A percentile compares a stretch with the other conserved stretches of the same genome.
phyloP scores from a whole-genome alignment of 1,140 invertebrate genomes.

The Drosophila lacertosa region DNA sequence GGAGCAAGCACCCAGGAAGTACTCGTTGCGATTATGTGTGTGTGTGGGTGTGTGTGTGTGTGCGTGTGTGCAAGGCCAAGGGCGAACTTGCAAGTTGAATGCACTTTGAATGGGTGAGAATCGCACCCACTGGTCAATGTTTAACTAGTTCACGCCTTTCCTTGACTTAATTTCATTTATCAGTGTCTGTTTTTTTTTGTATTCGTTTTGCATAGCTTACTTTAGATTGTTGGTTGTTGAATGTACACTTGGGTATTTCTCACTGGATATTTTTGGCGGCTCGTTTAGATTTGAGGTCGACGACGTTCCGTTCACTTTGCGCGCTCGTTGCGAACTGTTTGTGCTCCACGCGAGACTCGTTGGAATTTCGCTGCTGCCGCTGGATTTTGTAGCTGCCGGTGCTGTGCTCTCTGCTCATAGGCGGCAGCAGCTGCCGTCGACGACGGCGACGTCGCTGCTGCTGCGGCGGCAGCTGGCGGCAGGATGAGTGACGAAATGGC shows the following conservation, averaged over 20 bases:
- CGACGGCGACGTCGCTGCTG: slow-evolving; percentile 23
- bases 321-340: slow-evolving; percentile 72
- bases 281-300: slow-evolving; percentile 57
- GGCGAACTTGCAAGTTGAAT: slow-evolving; percentile 66
- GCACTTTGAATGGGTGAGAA: slow-evolving; percentile 47
- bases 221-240: slow-evolving; percentile 32
- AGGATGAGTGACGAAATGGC: slow-evolving; percentile 78
- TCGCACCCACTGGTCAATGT: not conserved
- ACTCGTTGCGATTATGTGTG: slow-evolving; percentile 10
- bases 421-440: slow-evolving; percentile 25
- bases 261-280: slow-evolving; percentile 52
- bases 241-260: slow-evolving; percentile 38
- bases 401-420: slow-evolving; percentile 12
- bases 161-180: slow-evolving; percentile 13
- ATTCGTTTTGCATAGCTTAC: slow-evolving; percentile 51
- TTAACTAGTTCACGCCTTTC: not conserved
- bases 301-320: slow-evolving; percentile 73
- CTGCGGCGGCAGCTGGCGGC: slow-evolving; percentile 36
- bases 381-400: slow-evolving; percentile 70
- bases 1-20: slow-evolving; percentile 3
- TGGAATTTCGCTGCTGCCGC: slow-evolving; percentile 64
- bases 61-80: slow-evolving; percentile 58
- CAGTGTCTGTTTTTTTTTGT: not conserved
- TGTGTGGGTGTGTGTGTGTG: slow-evolving; percentile 31
- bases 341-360: slow-evolving; percentile 54